Percentiles rank a stretch among this genome's conserved stretches.
phyloP scores from a whole-genome alignment of 2,888 invertebrate species.

The Dicranocentrus wangi region DNA sequence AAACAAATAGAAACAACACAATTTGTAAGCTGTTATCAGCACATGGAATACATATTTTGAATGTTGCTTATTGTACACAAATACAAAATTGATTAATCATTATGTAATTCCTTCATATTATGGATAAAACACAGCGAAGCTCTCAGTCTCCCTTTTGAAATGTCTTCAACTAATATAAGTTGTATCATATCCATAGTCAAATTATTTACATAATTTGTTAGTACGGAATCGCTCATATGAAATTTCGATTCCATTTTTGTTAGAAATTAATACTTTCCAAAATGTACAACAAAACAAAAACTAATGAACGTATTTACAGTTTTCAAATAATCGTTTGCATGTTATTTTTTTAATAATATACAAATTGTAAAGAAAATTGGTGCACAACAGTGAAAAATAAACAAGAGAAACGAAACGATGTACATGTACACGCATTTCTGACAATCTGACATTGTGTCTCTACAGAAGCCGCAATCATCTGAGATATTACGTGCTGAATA shows the following conservation, averaged over 20 bases:
- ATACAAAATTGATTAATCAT: neutral
- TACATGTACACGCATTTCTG: neutral
- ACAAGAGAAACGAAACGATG: conserved; percentile 3
- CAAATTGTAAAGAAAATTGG: neutral
- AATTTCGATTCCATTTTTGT: too few species aligned
- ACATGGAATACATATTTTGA: conserved; percentile 27
- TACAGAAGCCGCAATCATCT: neutral
- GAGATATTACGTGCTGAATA: neutral
- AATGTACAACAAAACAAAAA: neutral
- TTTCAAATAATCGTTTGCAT: neutral
- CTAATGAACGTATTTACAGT: neutral
- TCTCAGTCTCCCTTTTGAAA: too few species aligned
- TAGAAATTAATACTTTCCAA: neutral
- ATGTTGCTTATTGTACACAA: neutral
- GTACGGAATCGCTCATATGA: too few species aligned
- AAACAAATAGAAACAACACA: conserved; percentile 74
- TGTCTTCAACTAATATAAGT: too few species aligned
- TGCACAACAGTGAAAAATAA: neutral
- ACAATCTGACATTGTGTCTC: neutral
- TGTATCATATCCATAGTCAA: too few species aligned
- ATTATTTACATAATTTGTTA: too few species aligned
- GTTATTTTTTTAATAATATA: neutral
- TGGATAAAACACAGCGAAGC: too few species aligned
- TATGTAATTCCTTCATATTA: too few species aligned
- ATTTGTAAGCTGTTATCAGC: conserved; percentile 51